Evolutionary conservation across 2,888 invertebrate species (phyloP), one percentile per base, ranked within the genome.

Genomic region (Phyllotreta cruciferae): DNA sequence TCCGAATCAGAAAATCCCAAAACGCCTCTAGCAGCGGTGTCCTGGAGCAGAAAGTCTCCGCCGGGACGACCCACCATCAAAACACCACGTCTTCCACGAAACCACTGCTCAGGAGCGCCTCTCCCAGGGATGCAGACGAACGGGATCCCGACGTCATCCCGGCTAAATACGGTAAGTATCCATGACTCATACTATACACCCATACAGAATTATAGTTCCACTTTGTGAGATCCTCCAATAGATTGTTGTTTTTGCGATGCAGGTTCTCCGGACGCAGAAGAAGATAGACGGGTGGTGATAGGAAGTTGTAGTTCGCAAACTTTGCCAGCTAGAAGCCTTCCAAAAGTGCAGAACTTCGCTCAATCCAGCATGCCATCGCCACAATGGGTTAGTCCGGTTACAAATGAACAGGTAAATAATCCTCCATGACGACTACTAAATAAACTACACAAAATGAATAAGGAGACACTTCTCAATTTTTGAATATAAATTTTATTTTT

Each of bases 91-190:
- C 78, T 8, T 80, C 80, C 3, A 79, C 77, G 24, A 81, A 81
- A 70, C 81, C 81, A 3, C 73, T 81, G 35, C 69, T 81, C 45
- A 70, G 81, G 49, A 81, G 80, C 62, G 73, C 77, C 14, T 80
- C 80, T 10, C 80, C 80, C 44, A 76, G 81, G 65, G 82, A 82
- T 54, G 70, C 75, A 8, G 85, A 87, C 72, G 87, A 87, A 74
- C 84, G 85, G 72, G 90, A 90, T 82, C 90, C 90, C 11, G 90
- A 90, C 80, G 87, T 90, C 65, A 90, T 90, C 78, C 90, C 90
- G 67, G 89, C 88, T 66, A 89, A 90, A 84, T 89, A 56, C 34
- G 68, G 68, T 63, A 41, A 61, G 63, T 50, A n/a, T n/a, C n/a
- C n/a, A n/a, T n/a, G n/a, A n/a, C n/a, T n/a, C n/a, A n/a, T n/a